Evolutionary conservation across 1,140 invertebrate species (phyloP), one percentile per base, ranked within the genome.

Genomic region (Leptinotarsa texana): DNA sequence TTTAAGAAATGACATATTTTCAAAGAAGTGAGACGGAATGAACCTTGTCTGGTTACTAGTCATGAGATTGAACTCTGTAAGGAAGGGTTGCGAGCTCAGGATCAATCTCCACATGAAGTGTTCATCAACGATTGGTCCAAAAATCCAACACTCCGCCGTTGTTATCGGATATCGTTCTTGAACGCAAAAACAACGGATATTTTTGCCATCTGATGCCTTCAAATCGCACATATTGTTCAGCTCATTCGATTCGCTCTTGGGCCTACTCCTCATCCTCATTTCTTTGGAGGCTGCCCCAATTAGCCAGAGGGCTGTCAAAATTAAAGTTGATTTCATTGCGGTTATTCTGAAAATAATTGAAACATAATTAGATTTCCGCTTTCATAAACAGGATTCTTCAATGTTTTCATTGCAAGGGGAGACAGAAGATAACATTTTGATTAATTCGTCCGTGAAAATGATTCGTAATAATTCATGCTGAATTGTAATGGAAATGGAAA

Each of bases 91-190:
- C 13, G 70, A 49, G 11, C 63, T 33, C 2, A 72, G 27, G 3
- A 72, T 65, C 5, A 72, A 27, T 18, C 18, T n/a, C 70, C 70
- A 72, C 17, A 72, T 63, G 0, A 42, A 72, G 42, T 47, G 18
- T n/a, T 72, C 70, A 63, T 47, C 61, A 21, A n/a, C 48, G 11
- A 72, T 57, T n/a, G 70, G 70, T 27, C 49, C 70, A 22, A 72
- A 72, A 18, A 72, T 72, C 70, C 70, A 72, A n/a, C 70, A 72
- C 42, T 72, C 70, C 13, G 70, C 61, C 33, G 21, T 42, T 48
- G 11, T 3, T 13, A 42, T 13, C 11, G 62, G 47, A 47, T 68
- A 42, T n/a, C 42, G 49, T n/a, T 70, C 69, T 21, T 63, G 62
- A 13, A 24, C 61, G 21, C 70, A 72, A 6, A 72, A 27, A 63